Percentiles rank a stretch among this genome's conserved stretches.
Evolutionary conservation across 1,140 invertebrate genomes (phyloP).

Genomic region (Macrobrachium rosenbergii): DNA sequence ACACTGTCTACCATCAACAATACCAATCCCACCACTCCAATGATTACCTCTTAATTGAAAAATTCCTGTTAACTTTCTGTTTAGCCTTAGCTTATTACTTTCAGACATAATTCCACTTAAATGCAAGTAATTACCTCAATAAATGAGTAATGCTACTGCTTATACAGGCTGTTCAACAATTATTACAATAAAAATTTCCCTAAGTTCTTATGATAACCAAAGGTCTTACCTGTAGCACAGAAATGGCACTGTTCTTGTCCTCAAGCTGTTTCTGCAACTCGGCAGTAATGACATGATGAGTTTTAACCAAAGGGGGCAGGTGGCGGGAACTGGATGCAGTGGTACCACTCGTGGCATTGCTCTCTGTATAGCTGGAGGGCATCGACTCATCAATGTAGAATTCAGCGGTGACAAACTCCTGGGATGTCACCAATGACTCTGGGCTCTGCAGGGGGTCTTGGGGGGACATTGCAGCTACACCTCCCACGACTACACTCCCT

Average conservation of each 20-base stretch:
- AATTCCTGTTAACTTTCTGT: no score
- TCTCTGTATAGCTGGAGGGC: slow-evolving; percentile 70
- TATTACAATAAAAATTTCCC: no score
- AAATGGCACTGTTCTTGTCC: slow-evolving; percentile 76
- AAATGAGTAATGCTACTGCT: no score
- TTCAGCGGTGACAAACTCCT: slow-evolving; percentile 83
- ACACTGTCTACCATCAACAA: no score
- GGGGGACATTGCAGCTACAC: slow-evolving; percentile 67
- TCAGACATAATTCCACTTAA: no score
- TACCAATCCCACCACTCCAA: no score
- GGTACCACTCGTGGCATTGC: slow-evolving; percentile 61
- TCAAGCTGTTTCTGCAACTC: slow-evolving; percentile 69
- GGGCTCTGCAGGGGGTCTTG: slow-evolving; percentile 68
- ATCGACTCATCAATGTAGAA: slow-evolving; percentile 89
- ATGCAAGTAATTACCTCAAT: no score
- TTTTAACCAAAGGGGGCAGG: slow-evolving; percentile 48
- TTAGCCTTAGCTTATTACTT: no score
- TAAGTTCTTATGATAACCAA: neutral
- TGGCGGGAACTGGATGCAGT: slow-evolving; percentile 48
- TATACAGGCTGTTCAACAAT: no score
- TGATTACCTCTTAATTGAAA: no score
- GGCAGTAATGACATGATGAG: slow-evolving; percentile 66
- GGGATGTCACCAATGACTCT: slow-evolving; percentile 69
- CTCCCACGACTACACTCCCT: slow-evolving; percentile 40
- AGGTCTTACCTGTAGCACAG: slow-evolving; percentile 75